phyloP scores from a whole-genome alignment of 2,113 vertebrate genomes.

The Nibea albiflora region DNA sequence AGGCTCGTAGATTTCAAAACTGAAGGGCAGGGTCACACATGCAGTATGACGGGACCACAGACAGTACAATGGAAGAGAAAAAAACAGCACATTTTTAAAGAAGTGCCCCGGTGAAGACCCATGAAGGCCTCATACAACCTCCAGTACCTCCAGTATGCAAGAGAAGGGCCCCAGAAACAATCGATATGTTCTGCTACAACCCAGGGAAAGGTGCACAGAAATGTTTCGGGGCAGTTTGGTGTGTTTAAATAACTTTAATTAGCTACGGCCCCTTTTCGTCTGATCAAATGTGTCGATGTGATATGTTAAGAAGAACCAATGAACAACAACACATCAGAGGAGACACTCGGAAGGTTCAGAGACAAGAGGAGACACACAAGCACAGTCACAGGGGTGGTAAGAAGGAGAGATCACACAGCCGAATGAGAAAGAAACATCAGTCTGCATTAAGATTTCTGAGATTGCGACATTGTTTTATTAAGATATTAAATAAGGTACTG shows the following conservation, averaged over 20 bases:
- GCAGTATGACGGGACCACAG: conserved; percentile 62
- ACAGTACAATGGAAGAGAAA: conserved; percentile 36
- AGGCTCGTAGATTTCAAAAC: conserved; percentile 21
- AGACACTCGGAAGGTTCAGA: conserved; percentile 79
- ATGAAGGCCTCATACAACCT: conserved; percentile 13
- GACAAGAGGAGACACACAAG: conserved; percentile 70
- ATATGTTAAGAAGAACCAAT: conserved; percentile 57
- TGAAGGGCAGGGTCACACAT: conserved; percentile 53
- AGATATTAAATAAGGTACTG: neutral
- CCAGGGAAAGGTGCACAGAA: conserved; percentile 47
- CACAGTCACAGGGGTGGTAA: conserved; percentile 55
- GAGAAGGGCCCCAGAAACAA: conserved; percentile 1
- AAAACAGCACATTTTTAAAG: conserved; percentile 37
- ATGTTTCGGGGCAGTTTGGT: neutral
- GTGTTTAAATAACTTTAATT: conserved; percentile 9
- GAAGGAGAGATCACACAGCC: conserved; percentile 25
- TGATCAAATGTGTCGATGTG: conserved; percentile 37
- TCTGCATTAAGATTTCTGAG: conserved; percentile 15
- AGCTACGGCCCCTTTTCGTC: conserved; percentile 20
- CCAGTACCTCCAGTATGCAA: neutral
- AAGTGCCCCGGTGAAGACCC: conserved; percentile 24
- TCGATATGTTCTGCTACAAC: conserved; percentile 25
- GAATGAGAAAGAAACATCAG: conserved; percentile 25
- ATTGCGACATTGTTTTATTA: neutral
- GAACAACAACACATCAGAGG: conserved; percentile 83